phyloP scores from a whole-genome alignment of 2,797 vertebrate species.

The Eleutherodactylus coqui region DNA sequence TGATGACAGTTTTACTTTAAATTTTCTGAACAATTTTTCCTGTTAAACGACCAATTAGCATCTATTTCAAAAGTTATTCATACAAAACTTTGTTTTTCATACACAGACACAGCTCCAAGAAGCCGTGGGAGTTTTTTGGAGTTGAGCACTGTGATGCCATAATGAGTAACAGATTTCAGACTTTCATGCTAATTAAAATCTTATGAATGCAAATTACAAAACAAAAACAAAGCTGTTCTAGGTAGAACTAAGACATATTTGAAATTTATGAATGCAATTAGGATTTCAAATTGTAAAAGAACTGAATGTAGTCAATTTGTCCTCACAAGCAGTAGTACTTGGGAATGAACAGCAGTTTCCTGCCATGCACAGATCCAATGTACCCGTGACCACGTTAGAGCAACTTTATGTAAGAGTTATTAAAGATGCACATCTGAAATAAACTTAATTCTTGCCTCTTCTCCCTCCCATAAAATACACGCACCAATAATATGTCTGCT shows the following conservation, averaged over 20 bases:
- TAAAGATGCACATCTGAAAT: not conserved
- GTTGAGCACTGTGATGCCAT: slow-evolving; percentile 64
- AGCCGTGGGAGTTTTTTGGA: slow-evolving; percentile 62
- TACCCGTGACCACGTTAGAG: not conserved
- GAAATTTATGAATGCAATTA: slow-evolving; percentile 77
- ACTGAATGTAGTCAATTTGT: slow-evolving; percentile 69
- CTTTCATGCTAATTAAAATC: slow-evolving; percentile 75
- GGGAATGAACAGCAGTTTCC: slow-evolving; percentile 39
- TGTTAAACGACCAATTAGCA: slow-evolving; percentile 11
- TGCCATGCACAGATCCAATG: not conserved
- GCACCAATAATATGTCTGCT: not conserved
- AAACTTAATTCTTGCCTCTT: not conserved
- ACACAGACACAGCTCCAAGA: slow-evolving; percentile 52
- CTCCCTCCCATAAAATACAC: not conserved
- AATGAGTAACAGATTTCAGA: slow-evolving; percentile 68
- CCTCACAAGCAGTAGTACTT: slow-evolving; percentile 41
- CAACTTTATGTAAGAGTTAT: not conserved
- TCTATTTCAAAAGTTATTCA: slow-evolving; percentile 43
- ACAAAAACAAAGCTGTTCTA: slow-evolving; percentile 75
- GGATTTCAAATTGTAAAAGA: slow-evolving; percentile 72
- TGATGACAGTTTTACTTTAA: not conserved
- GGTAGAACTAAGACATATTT: slow-evolving; percentile 71
- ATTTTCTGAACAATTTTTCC: not conserved
- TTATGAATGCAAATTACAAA: slow-evolving; percentile 73
- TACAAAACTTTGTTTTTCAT: slow-evolving; percentile 58